A percentile compares a stretch with the other conserved stretches of the same genome.
These are phyloP conservation scores for Muschampia plurimacula DNA, from an alignment of 2,888 invertebrate genomes.

Conservation along the genomic window DNA sequence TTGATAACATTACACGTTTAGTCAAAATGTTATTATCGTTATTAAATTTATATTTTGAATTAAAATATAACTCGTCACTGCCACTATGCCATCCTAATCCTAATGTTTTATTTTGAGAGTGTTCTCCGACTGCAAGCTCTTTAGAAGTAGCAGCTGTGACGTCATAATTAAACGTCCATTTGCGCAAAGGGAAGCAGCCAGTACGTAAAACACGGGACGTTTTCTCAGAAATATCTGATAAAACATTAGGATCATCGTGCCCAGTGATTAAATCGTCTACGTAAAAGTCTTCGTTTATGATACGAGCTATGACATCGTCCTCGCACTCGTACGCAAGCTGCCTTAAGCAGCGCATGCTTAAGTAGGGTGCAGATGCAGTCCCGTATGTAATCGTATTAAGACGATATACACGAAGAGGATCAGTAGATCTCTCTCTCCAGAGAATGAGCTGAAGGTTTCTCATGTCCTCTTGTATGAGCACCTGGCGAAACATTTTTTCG, in stretches of 20 bases:
- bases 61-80: conserved; percentile 1
- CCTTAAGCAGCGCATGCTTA: conserved; percentile 45
- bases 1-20: conserved; percentile 6
- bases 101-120: conserved; percentile 9
- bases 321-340: conserved; percentile 45
- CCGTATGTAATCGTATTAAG: conserved; percentile 51
- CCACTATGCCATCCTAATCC: conserved; percentile 9
- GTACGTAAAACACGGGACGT: background rate
- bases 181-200: background rate
- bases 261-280: conserved; percentile 47
- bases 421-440: conserved; percentile 39
- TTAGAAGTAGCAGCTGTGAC: background rate
- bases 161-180: conserved; percentile 12
- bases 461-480: conserved; percentile 30
- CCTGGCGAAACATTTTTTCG: conserved; percentile 46
- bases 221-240: conserved; percentile 11
- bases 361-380: conserved; percentile 45
- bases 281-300: conserved; percentile 42
- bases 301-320: conserved; percentile 38
- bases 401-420: conserved; percentile 40
- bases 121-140: conserved; percentile 3
- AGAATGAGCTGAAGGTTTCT: conserved; percentile 7
- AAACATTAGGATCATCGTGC: conserved; percentile 19
- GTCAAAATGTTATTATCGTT: background rate
- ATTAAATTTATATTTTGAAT: background rate